Evolutionary conservation across 2,888 invertebrate species (phyloP).

Genomic region (Lutraria lutraria): DNA sequence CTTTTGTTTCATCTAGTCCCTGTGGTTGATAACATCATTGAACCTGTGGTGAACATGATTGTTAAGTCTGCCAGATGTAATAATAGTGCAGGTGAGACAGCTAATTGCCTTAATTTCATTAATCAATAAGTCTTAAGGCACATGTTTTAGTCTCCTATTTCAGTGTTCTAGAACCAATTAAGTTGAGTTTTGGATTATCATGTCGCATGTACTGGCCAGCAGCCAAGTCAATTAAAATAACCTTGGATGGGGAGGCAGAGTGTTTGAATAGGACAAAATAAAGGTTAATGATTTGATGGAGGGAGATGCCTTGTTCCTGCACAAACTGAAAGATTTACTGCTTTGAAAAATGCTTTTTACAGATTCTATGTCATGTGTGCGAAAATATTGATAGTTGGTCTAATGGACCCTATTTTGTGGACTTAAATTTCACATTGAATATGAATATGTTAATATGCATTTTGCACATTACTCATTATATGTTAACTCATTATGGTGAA

Average conservation of each 20-base stretch:
- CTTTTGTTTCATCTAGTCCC: background rate
- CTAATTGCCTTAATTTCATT: constrained; percentile 21
- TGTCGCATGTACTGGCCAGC: background rate
- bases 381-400: too few relatives aligned
- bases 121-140: constrained; percentile 28
- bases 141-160: constrained; percentile 11
- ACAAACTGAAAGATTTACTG: too few relatives aligned
- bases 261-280: background rate
- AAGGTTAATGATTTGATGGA: background rate
- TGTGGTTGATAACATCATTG: background rate
- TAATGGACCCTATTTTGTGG: too few relatives aligned
- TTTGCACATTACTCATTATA: too few relatives aligned
- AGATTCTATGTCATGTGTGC: too few relatives aligned
- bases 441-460: too few relatives aligned
- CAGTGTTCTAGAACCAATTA: constrained; percentile 25
- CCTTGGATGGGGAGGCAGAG: background rate
- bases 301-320: too few relatives aligned
- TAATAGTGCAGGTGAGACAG: constrained; percentile 22
- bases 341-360: too few relatives aligned
- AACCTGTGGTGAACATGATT: background rate
- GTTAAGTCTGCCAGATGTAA: constrained; percentile 17
- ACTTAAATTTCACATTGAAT: too few relatives aligned
- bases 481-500: too few relatives aligned
- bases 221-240: constrained; percentile 11
- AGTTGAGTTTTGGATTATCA: constrained; percentile 14